Conservation (phyloP, 2,888 invertebrate species). For the Platyscelio sp. region DNA sequence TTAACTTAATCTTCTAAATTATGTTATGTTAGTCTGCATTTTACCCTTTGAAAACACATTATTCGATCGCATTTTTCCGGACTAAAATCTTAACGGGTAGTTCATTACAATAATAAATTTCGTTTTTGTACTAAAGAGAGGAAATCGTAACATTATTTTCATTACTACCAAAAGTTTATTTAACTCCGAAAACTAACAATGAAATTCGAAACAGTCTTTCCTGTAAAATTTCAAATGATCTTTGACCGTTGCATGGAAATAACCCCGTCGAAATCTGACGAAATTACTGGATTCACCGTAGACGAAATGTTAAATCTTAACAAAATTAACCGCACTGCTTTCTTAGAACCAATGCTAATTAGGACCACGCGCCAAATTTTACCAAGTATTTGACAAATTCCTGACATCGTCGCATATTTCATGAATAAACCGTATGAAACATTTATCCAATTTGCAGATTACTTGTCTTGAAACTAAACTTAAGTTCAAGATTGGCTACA, state of each 20-base stretch:
- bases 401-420: neutral
- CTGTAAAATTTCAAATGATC: constrained; percentile 19
- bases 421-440: no score
- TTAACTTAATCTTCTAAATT: neutral
- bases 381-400: constrained; percentile 7
- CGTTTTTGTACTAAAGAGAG: constrained; percentile 21
- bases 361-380: constrained; percentile 29
- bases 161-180: constrained; percentile 38
- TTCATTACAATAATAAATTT: constrained; percentile 33
- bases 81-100: neutral
- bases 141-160: constrained; percentile 39
- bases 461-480: constrained; percentile 5
- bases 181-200: constrained; percentile 44
- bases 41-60: constrained; percentile 39
- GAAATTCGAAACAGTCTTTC: constrained; percentile 30
- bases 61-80: neutral
- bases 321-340: no score
- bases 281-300: neutral
- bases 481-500: neutral
- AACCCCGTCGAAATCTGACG: no score
- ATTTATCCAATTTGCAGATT: neutral
- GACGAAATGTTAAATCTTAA: constrained; percentile 22
- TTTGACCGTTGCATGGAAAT: constrained; percentile 21
- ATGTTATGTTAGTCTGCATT: constrained; percentile 22
- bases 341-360: constrained; percentile 17